Conservation (phyloP, 2,888 invertebrate genomes). For the Melitaea athalia region DNA sequence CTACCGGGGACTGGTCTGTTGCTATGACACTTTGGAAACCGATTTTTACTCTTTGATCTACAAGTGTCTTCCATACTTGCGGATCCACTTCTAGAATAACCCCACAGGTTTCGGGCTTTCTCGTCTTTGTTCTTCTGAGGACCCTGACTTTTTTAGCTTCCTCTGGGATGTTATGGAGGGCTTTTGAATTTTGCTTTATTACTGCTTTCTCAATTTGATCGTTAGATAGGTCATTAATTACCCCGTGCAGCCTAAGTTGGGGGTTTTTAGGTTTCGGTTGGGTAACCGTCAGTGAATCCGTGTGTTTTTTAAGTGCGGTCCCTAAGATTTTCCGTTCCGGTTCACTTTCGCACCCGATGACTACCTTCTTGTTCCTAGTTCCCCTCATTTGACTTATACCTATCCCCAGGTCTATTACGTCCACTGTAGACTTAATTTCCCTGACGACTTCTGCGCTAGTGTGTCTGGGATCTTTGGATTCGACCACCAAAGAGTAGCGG, state of each 20-base stretch:
- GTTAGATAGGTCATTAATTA: no score
- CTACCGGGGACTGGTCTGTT: no score
- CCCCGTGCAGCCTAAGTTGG: background rate
- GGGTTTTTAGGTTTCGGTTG: background rate
- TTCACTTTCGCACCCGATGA: background rate
- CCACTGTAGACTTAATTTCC: background rate
- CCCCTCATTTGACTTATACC: background rate
- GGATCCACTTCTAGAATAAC: background rate
- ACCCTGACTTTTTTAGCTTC: no score
- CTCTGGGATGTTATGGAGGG: no score
- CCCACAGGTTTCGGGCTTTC: background rate
- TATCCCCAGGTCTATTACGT: conserved; percentile 1
- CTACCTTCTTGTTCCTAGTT: background rate
- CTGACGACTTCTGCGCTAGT: background rate
- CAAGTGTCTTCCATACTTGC: background rate
- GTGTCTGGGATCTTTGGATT: conserved; percentile 8
- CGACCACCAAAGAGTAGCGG: background rate
- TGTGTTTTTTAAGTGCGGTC: background rate
- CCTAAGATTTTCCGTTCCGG: background rate
- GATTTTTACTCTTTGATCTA: background rate
- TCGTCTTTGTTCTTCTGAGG: no score
- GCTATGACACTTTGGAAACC: no score
- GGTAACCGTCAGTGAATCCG: background rate
- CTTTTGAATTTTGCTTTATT: no score
- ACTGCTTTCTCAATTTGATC: no score